A percentile compares a stretch with the other conserved stretches of the same genome.
Evolutionary conservation across 2,888 invertebrate species (phyloP).

Genomic region (Physocephala rufipes): DNA sequence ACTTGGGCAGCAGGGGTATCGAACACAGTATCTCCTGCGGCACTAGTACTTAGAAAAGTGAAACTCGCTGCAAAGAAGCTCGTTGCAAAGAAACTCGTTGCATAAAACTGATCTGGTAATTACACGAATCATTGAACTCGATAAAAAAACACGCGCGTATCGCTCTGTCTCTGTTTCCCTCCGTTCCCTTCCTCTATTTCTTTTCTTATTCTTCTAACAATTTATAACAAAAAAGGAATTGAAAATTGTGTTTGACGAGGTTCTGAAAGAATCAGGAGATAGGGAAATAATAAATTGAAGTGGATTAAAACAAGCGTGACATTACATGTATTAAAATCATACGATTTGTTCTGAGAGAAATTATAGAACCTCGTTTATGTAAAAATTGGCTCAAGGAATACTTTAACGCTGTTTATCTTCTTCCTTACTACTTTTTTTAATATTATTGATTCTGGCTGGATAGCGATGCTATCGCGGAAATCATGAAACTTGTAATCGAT

Average conservation of each 20-base stretch:
- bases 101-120: not conserved
- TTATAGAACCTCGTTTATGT: not conserved
- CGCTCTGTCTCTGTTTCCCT: too few species aligned
- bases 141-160: not conserved
- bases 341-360: not conserved
- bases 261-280: not conserved
- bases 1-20: constrained; percentile 67
- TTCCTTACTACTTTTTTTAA: not conserved
- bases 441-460: not conserved
- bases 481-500: not conserved
- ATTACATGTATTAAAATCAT: constrained; percentile 7
- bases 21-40: constrained; percentile 65
- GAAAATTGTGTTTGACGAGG: too few species aligned
- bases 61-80: constrained; percentile 42
- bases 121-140: constrained; percentile 5
- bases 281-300: constrained; percentile 9
- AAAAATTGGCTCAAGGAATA: not conserved
- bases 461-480: not conserved
- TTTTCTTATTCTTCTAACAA: too few species aligned
- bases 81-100: not conserved
- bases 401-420: not conserved
- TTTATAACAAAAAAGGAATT: too few species aligned
- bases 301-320: constrained; percentile 19
- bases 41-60: constrained; percentile 68
- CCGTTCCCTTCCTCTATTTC: too few species aligned